Conservation (phyloP, 2,888 invertebrate genomes). For the Bugulina stolonifera region DNA sequence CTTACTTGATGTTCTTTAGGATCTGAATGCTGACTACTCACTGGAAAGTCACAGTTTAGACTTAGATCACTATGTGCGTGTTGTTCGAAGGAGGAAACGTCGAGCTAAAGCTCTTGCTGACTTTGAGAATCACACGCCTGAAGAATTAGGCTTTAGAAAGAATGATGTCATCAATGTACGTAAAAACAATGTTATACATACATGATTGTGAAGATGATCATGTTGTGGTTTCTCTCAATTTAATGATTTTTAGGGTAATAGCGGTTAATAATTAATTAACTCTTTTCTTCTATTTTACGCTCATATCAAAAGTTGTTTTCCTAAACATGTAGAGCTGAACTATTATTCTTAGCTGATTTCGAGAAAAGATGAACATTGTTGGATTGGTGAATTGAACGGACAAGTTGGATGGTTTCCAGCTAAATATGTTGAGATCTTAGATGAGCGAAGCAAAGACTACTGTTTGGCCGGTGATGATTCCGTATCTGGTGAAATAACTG, state of each 20-base stretch:
- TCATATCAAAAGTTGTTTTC: too few species aligned
- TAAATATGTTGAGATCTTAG: conserved; percentile 88
- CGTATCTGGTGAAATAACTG: conserved; percentile 91
- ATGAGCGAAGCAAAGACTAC: conserved; percentile 78
- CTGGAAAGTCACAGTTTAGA: conserved; percentile 92
- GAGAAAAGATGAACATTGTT: conserved; percentile 95
- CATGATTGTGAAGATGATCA: too few species aligned
- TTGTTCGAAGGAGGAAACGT: conserved; percentile 64
- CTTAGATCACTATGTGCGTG: conserved; percentile 86
- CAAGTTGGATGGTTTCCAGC: conserved; percentile 90
- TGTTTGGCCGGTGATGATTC: conserved; percentile 79
- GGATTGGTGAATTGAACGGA: conserved; percentile 95
- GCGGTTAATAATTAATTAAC: too few species aligned
- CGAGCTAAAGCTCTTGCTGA: conserved; percentile 92
- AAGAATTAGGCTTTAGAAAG: conserved; percentile 94
- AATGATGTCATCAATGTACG: conserved; percentile 93
- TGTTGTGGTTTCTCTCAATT: too few species aligned
- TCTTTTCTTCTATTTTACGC: too few species aligned
- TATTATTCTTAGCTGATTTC: conserved; percentile 67
- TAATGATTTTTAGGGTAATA: too few species aligned
- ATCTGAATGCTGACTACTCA: conserved; percentile 81
- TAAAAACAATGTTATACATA: too few species aligned
- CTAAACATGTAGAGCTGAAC: too few species aligned
- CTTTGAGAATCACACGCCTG: conserved; percentile 95
- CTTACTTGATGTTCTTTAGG: too few species aligned